A percentile compares a stretch with the other conserved stretches of the same genome.
phyloP scores from a whole-genome alignment of 2,888 invertebrate species.

The Gastrophysa polygoni region DNA sequence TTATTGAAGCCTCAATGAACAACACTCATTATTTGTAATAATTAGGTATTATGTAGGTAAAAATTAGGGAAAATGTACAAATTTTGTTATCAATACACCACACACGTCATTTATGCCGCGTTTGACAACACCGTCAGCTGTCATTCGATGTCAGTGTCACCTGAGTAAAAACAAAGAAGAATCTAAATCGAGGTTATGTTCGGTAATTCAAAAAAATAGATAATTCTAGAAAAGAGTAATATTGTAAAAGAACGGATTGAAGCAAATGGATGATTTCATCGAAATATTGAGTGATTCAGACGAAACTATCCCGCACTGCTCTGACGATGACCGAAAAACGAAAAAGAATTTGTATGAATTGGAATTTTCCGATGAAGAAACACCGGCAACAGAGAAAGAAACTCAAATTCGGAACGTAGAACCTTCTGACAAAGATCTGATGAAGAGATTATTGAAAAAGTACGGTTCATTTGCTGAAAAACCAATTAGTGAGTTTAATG shows the following conservation, averaged over 20 bases:
- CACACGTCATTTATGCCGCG: neutral
- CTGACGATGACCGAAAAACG: neutral
- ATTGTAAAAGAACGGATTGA: too few relatives aligned
- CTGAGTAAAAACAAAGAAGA: too few relatives aligned
- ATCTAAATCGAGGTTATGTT: too few relatives aligned
- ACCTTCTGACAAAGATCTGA: neutral
- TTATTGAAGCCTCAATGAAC: neutral
- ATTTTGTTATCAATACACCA: too few relatives aligned
- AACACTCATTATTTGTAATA: neutral
- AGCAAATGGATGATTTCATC: neutral
- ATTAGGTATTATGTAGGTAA: neutral
- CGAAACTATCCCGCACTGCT: neutral
- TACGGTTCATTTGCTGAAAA: neutral
- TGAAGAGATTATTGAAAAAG: neutral
- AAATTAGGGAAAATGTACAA: too few relatives aligned
- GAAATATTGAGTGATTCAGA: neutral
- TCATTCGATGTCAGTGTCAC: neutral
- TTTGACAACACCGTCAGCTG: neutral
- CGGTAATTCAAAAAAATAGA: too few relatives aligned
- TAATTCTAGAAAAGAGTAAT: too few relatives aligned
- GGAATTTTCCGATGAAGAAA: neutral
- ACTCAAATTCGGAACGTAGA: neutral
- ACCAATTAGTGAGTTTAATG: neutral
- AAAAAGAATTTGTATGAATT: neutral
- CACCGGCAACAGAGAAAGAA: neutral